Evolutionary conservation across 2,888 invertebrate genomes (phyloP), one percentile per base, ranked within the genome.

Genomic region (Rhingia rostrata): DNA sequence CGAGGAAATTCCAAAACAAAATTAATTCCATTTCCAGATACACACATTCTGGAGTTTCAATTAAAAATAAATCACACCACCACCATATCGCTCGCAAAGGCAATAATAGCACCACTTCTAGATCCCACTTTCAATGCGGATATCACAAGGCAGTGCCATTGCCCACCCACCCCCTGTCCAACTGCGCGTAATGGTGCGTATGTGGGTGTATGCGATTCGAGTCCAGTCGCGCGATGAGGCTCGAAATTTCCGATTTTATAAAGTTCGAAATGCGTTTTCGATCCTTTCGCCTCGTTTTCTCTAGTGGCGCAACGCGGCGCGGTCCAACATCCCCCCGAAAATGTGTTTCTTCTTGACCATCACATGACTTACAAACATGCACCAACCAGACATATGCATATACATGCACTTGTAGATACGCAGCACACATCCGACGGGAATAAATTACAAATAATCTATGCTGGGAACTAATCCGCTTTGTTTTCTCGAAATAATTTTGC

Each of bases 1-100:
- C 88, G 89, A 88, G 87, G 90, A 90, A 90, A 88, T 89, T 89
- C 89, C 88, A 89, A 90, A 90, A 90, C 90, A 90, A 90, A 90
- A 90, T 90, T 90, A 90, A 90, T 90, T 90, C 90, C 88, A 87
- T 89, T 89, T 90, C 72, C 80, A 80, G 78, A 86, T 82, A 86
- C 80, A 78, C 80, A 85, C 70, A 78, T 78, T 74, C 86, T 91
- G 90, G 90, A 91, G 90, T 90, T 90, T 91, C 90, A 91, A 90
- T 90, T 90, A 90, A 90, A 90, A 90, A 90, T 90, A 90, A 91
- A 91, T 90, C 91, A 90, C 91, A 90, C 80, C 54, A 63, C 54
- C 60, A 70, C 80, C 74, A 69, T 61, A 67, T 53, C 49, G 64
- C 77, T 69, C 45, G 60, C 63, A 61, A 47, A 45, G 58, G 72